A percentile compares a stretch with the other conserved stretches of the same genome.
These are phyloP conservation scores for Chitala chitala DNA, from an alignment of 2,113 vertebrate genomes.

Conservation along the genomic window DNA sequence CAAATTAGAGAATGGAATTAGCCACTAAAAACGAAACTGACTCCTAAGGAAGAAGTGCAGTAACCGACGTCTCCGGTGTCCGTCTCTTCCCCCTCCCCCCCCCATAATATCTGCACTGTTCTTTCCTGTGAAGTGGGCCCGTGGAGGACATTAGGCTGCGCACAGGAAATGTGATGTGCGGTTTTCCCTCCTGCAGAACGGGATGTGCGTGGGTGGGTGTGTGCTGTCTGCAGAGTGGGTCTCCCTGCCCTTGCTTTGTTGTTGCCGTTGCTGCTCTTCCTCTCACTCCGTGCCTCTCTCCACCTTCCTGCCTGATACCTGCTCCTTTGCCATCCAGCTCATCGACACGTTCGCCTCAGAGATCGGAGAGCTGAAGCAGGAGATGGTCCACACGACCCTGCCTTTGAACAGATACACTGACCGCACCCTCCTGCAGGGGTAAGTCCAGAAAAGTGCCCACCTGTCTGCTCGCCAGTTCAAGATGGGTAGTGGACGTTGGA, in stretches of 20 bases:
- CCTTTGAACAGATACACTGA: constrained; percentile 53
- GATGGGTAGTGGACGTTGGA: not conserved
- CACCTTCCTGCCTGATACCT: constrained; percentile 56
- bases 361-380: constrained; percentile 86
- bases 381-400: constrained; percentile 78
- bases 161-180: not conserved
- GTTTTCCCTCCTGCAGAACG: not conserved
- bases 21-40: no score
- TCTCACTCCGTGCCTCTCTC: constrained; percentile 41
- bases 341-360: constrained; percentile 85
- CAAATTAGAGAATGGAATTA: no score
- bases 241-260: not conserved
- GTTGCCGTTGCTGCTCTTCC: constrained; percentile 46
- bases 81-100: not conserved
- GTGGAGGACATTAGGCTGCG: not conserved
- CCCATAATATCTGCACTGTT: not conserved
- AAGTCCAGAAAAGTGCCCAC: not conserved
- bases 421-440: constrained; percentile 41
- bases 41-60: no score
- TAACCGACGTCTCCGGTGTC: no score
- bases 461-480: not conserved
- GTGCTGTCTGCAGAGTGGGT: not conserved
- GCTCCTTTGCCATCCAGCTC: constrained; percentile 58
- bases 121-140: not conserved
- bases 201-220: not conserved